These are phyloP conservation scores for Trichomalopsis sarcophagae DNA, from an alignment of 1,140 invertebrate species.

Conservation along the genomic window DNA sequence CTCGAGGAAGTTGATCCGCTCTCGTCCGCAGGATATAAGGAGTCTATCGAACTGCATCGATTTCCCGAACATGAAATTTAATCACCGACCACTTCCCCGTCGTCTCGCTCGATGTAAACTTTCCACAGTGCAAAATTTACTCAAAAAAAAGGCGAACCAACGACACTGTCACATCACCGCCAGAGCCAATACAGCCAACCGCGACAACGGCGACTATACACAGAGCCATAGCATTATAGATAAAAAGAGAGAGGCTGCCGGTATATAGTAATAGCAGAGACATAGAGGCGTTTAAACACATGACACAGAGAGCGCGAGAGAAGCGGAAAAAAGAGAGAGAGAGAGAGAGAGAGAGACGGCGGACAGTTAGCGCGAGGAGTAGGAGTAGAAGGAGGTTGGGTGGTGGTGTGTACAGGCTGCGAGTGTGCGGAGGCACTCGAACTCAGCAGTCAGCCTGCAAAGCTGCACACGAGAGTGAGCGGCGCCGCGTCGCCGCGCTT, in stretches of 20 bases:
- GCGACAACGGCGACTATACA: background rate
- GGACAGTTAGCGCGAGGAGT: constrained; percentile 1
- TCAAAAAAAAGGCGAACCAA: too few relatives aligned
- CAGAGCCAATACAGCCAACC: background rate
- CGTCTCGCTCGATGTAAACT: background rate
- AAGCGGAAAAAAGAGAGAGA: background rate
- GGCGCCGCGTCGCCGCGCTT: background rate
- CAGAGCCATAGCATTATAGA: background rate
- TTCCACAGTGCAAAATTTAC: background rate
- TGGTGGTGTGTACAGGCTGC: constrained; percentile 19
- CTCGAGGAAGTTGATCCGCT: background rate
- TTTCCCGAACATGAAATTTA: too few relatives aligned
- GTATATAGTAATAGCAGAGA: background rate
- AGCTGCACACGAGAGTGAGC: constrained; percentile 20
- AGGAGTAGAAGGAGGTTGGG: background rate
- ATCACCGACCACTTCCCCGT: too few relatives aligned
- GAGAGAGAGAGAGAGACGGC: background rate
- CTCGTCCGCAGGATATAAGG: too few relatives aligned
- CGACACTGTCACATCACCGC: too few relatives aligned
- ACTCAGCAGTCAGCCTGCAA: constrained; percentile 27
- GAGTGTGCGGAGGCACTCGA: background rate
- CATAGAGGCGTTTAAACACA: background rate
- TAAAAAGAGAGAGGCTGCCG: constrained; percentile 32
- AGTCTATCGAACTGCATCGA: too few relatives aligned
- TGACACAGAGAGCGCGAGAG: background rate